Conservation (phyloP, 2,113 vertebrate genomes). For the Progne subis region DNA sequence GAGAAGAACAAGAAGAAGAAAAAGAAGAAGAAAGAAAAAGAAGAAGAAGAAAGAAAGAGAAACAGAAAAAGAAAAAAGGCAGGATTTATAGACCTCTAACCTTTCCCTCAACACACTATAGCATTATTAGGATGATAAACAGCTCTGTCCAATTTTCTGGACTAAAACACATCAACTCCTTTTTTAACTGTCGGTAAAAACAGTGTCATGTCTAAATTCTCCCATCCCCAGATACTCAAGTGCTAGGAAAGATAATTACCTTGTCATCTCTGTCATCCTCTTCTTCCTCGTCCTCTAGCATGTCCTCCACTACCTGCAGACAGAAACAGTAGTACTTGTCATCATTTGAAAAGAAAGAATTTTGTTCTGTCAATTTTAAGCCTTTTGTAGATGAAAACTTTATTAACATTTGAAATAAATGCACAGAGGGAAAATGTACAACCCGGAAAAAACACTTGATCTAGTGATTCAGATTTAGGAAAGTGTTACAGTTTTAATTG, state of each 20-base stretch:
- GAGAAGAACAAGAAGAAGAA: not conserved
- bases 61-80: not conserved
- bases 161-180: conserved; percentile 81
- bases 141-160: conserved; percentile 83
- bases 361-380: conserved; percentile 75
- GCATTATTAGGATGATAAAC: conserved; percentile 84
- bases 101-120: conserved; percentile 65
- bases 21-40: not conserved
- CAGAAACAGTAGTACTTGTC: conserved; percentile 77
- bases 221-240: conserved; percentile 79
- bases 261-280: conserved; percentile 99
- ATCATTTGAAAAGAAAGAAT: conserved; percentile 69
- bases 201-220: conserved; percentile 83
- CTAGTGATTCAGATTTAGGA: conserved; percentile 27
- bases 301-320: conserved; percentile 95
- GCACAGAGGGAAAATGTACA: conserved; percentile 42
- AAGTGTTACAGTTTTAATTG: conserved; percentile 56
- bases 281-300: conserved; percentile 96
- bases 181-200: conserved; percentile 85
- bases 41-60: not conserved
- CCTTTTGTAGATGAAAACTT: conserved; percentile 74
- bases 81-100: conserved; percentile 76
- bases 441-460: conserved; percentile 36
- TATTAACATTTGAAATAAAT: conserved; percentile 73
- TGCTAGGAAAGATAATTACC: conserved; percentile 92